A percentile compares a stretch with the other conserved stretches of the same genome.
Conservation (phyloP, 2,113 vertebrate species). For the Cyanistes caeruleus region DNA sequence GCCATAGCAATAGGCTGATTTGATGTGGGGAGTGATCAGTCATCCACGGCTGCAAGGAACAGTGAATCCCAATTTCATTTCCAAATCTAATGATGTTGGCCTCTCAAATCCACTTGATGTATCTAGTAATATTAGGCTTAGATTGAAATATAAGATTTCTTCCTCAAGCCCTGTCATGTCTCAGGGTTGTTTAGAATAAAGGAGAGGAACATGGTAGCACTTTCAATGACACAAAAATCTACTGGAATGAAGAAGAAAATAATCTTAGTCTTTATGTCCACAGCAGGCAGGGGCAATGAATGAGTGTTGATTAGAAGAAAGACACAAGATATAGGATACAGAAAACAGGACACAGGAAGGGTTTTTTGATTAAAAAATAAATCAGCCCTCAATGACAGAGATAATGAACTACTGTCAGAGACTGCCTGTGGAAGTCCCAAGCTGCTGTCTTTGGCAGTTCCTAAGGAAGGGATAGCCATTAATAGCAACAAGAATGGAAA, state of each 20-base stretch:
- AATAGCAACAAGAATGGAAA: neutral
- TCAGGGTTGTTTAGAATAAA: neutral
- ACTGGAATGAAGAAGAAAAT: neutral
- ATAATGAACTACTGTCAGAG: neutral
- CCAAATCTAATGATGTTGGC: constrained; percentile 53
- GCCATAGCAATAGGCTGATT: neutral
- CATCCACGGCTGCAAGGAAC: constrained; percentile 2
- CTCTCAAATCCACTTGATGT: constrained; percentile 47
- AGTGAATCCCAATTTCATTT: constrained; percentile 50
- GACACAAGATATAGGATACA: neutral
- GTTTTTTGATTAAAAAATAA: neutral
- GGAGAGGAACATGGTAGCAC: neutral
- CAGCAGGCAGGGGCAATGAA: neutral
- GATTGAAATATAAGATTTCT: constrained; percentile 45
- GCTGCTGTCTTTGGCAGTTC: neutral
- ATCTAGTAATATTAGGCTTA: constrained; percentile 20
- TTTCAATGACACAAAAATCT: neutral
- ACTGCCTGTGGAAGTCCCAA: neutral
- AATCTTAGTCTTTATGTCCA: neutral
- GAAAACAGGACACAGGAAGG: neutral
- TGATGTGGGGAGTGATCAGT: neutral
- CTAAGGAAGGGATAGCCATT: neutral
- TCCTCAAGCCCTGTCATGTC: neutral
- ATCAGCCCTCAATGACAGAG: neutral
- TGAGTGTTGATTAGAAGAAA: neutral